phyloP scores from a whole-genome alignment of 2,797 vertebrate genomes.

The Lindbergichthys nudifrons region DNA sequence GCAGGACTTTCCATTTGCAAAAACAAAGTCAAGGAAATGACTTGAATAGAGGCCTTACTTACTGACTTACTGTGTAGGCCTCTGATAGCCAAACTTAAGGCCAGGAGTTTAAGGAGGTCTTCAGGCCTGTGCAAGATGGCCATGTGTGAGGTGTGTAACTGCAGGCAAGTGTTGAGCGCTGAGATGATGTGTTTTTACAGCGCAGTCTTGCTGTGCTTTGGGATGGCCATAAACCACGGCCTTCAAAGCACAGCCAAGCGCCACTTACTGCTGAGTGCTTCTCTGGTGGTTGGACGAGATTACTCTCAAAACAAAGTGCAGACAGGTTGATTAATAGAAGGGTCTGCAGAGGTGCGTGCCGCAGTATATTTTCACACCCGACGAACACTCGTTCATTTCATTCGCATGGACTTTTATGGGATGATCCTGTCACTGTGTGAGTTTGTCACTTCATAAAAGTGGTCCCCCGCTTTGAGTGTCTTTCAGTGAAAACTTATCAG shows the following conservation, averaged over 20 bases:
- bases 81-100: conserved; percentile 8
- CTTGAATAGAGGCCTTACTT: background rate
- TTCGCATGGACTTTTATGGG: conserved; percentile 81
- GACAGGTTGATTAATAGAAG: conserved; percentile 89
- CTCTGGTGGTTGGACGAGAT: conserved; percentile 84
- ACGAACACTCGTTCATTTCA: conserved; percentile 79
- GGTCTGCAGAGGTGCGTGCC: conserved; percentile 79
- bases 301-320: conserved; percentile 88
- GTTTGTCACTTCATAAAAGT: conserved; percentile 82
- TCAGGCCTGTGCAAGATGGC: conserved; percentile 20
- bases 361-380: conserved; percentile 85
- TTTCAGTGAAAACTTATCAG: conserved; percentile 79
- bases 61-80: conserved; percentile 11
- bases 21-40: conserved; percentile 4
- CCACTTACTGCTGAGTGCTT: conserved; percentile 86
- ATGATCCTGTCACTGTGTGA: conserved; percentile 80
- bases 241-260: conserved; percentile 84
- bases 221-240: conserved; percentile 82
- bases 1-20: background rate
- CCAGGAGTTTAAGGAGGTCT: conserved; percentile 36
- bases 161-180: conserved; percentile 67
- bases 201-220: conserved; percentile 77
- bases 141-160: conserved; percentile 63
- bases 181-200: conserved; percentile 84
- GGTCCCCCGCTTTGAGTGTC: conserved; percentile 56